These are phyloP conservation scores for Tetramorium alpestre DNA, from an alignment of 1,140 invertebrate species.

Conservation along the genomic window DNA sequence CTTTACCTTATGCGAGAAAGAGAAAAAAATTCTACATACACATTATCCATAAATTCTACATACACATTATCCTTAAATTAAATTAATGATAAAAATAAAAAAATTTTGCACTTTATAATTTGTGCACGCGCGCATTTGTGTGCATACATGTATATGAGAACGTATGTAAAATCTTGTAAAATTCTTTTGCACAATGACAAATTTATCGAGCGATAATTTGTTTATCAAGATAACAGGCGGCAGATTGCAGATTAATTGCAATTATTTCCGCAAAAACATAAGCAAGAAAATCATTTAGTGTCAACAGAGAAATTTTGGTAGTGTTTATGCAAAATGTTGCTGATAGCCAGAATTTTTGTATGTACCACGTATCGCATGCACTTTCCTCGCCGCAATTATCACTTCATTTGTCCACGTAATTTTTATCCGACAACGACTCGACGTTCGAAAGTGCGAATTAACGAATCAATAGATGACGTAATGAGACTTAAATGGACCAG, in stretches of 20 bases:
- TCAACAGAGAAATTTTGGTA: not conserved
- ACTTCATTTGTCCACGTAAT: conserved; percentile 13
- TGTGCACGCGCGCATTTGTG: not conserved
- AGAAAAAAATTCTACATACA: not conserved
- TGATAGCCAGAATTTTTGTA: not conserved
- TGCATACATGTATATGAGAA: not conserved
- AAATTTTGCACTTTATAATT: not conserved
- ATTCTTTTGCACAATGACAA: not conserved
- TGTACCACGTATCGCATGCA: not conserved
- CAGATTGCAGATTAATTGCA: conserved; percentile 15
- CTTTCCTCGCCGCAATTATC: not conserved
- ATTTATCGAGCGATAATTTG: not conserved
- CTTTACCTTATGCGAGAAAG: not conserved
- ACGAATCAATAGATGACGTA: conserved; percentile 60
- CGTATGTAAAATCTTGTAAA: not conserved
- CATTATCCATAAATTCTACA: no score
- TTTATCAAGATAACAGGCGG: conserved; percentile 10
- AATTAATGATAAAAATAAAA: not conserved
- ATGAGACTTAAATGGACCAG: conserved; percentile 67
- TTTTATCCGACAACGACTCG: conserved; percentile 53
- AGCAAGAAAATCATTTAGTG: not conserved
- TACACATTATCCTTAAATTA: conserved; percentile 4
- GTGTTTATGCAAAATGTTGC: not conserved
- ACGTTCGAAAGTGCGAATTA: conserved; percentile 56
- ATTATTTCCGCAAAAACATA: not conserved